A percentile compares a stretch with the other conserved stretches of the same genome.
Conservation (phyloP, 1,140 invertebrate species). For the Papilio polytes region DNA sequence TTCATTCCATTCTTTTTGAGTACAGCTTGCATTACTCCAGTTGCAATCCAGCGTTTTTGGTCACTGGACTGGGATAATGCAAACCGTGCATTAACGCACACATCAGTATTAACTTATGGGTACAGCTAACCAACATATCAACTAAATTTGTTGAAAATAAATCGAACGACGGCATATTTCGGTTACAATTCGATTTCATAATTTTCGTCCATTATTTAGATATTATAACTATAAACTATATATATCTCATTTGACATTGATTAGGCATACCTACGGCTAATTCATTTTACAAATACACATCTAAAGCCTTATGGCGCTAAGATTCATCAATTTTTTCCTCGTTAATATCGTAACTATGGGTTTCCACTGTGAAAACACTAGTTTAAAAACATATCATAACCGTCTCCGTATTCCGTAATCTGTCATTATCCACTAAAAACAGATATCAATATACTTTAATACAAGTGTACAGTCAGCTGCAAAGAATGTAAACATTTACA, state of each 20-base stretch:
- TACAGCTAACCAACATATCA: neutral
- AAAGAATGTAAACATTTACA: too few species aligned
- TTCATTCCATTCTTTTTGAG: neutral
- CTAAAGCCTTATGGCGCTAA: neutral
- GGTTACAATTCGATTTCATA: neutral
- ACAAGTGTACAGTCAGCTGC: too few species aligned
- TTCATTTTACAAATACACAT: neutral
- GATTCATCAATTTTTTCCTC: neutral
- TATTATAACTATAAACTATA: neutral
- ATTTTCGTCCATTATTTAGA: neutral
- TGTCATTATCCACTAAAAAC: neutral
- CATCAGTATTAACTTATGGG: neutral
- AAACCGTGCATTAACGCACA: neutral
- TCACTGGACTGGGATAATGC: too few species aligned
- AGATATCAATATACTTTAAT: neutral
- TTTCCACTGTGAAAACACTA: neutral
- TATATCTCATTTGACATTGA: neutral
- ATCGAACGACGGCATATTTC: neutral
- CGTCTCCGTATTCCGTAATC: too few species aligned
- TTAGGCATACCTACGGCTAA: neutral
- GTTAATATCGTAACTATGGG: neutral
- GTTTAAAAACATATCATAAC: neutral
- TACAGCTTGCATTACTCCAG: too few species aligned
- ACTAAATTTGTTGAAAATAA: neutral
- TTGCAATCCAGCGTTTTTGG: too few species aligned